Percentiles rank a stretch among this genome's conserved stretches.
phyloP scores from a whole-genome alignment of 2,113 vertebrate species.

The Pelecanus crispus region DNA sequence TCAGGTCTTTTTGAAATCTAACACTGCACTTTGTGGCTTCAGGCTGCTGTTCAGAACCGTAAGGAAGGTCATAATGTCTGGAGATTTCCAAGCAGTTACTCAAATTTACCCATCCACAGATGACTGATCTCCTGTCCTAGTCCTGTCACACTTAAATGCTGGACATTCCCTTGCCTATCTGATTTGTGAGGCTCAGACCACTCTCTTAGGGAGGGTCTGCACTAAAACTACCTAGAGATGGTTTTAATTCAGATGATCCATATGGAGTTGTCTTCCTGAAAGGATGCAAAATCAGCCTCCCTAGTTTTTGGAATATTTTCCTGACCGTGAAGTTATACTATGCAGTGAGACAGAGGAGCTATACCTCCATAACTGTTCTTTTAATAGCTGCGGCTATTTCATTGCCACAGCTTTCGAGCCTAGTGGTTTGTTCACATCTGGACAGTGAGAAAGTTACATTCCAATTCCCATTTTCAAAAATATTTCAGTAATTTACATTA shows the following conservation, averaged over 20 bases:
- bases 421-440: neutral
- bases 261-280: neutral
- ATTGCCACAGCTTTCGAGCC: neutral
- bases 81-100: neutral
- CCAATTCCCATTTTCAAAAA: neutral
- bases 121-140: rapidly evolving
- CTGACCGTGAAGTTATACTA: neutral
- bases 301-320: neutral
- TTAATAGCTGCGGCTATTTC: neutral
- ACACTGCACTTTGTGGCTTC: neutral
- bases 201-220: neutral
- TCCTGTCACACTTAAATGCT: neutral
- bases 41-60: neutral
- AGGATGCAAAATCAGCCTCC: neutral
- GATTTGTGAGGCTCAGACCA: neutral
- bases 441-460: neutral
- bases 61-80: neutral
- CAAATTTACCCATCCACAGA: neutral
- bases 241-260: neutral
- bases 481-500: neutral
- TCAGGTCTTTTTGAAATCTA: neutral
- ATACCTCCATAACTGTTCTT: neutral
- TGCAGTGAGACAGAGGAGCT: neutral
- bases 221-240: neutral
- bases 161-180: neutral